These are phyloP conservation scores for Phthorimaea operculella DNA, from an alignment of 1,140 invertebrate genomes.

Conservation along the genomic window DNA sequence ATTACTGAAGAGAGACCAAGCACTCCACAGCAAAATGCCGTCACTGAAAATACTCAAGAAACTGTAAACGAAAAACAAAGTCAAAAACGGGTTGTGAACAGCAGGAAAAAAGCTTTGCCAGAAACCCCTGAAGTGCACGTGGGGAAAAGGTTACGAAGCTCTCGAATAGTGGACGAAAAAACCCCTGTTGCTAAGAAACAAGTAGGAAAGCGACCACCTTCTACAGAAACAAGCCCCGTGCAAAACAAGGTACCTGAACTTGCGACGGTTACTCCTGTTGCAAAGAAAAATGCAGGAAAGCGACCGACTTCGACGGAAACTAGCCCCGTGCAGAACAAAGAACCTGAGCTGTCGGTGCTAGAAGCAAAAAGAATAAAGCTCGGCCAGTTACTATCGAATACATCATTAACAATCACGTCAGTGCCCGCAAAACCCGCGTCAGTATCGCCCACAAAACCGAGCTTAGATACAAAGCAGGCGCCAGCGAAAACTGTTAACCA, in stretches of 20 bases:
- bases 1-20: slow-evolving; percentile 54
- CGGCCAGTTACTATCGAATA: slow-evolving; percentile 53
- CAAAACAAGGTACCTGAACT: slow-evolving; percentile 44
- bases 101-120: slow-evolving; percentile 35
- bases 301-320: slow-evolving; percentile 34
- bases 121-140: slow-evolving; percentile 23
- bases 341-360: slow-evolving; percentile 40
- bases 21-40: slow-evolving; percentile 19
- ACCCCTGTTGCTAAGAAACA: slow-evolving; percentile 1
- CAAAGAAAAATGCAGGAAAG: slow-evolving; percentile 38
- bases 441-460: slow-evolving; percentile 30
- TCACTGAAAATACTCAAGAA: slow-evolving; percentile 34
- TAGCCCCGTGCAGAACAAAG: slow-evolving; percentile 39
- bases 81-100: slow-evolving; percentile 38
- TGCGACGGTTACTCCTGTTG: slow-evolving; percentile 30
- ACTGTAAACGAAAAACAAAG: slow-evolving; percentile 34
- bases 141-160: slow-evolving; percentile 56
- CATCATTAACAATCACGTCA: slow-evolving; percentile 46
- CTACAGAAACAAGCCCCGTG: slow-evolving; percentile 31
- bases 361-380: slow-evolving; percentile 62
- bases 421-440: slow-evolving; percentile 32
- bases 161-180: slow-evolving; percentile 46
- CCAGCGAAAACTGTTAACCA: slow-evolving; percentile 36
- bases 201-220: slow-evolving; percentile 28
- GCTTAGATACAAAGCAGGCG: slow-evolving; percentile 35